Conservation (phyloP, 1,140 invertebrate genomes). For the Heliconius hermathena region DNA sequence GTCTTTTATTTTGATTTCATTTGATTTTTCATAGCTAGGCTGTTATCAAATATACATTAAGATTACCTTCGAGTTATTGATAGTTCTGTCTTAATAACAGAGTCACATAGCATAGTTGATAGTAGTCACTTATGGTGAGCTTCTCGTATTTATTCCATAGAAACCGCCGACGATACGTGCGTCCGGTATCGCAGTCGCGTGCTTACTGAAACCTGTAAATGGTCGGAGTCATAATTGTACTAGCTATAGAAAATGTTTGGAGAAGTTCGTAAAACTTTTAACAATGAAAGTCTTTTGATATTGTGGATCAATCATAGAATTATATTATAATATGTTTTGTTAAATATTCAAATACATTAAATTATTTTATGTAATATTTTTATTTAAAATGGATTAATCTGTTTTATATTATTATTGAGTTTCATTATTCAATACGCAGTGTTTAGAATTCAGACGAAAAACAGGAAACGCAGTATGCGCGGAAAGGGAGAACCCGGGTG, state of each 20-base stretch:
- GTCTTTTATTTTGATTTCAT: not conserved
- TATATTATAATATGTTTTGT: too few relatives aligned
- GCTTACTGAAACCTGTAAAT: constrained; percentile 32
- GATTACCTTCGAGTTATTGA: constrained; percentile 31
- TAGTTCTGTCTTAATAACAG: not conserved
- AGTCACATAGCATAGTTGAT: constrained; percentile 34
- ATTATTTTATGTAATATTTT: too few relatives aligned
- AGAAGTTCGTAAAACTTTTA: constrained; percentile 22
- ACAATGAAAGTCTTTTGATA: constrained; percentile 11
- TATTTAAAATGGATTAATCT: too few relatives aligned
- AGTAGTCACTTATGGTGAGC: constrained; percentile 22
- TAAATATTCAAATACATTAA: too few relatives aligned
- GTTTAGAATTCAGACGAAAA: too few relatives aligned
- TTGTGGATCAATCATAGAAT: too few relatives aligned
- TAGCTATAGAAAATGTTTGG: constrained; percentile 16
- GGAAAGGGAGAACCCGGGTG: too few relatives aligned
- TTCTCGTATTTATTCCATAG: constrained; percentile 27
- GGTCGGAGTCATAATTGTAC: constrained; percentile 7
- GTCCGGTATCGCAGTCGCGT: constrained; percentile 15
- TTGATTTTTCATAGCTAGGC: not conserved
- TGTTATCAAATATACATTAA: not conserved
- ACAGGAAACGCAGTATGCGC: too few relatives aligned
- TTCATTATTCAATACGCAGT: too few relatives aligned
- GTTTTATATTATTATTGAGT: too few relatives aligned
- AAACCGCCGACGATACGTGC: constrained; percentile 15